Evolutionary conservation across 2,113 vertebrate genomes (phyloP).

Genomic region (Hoplias malabaricus): DNA sequence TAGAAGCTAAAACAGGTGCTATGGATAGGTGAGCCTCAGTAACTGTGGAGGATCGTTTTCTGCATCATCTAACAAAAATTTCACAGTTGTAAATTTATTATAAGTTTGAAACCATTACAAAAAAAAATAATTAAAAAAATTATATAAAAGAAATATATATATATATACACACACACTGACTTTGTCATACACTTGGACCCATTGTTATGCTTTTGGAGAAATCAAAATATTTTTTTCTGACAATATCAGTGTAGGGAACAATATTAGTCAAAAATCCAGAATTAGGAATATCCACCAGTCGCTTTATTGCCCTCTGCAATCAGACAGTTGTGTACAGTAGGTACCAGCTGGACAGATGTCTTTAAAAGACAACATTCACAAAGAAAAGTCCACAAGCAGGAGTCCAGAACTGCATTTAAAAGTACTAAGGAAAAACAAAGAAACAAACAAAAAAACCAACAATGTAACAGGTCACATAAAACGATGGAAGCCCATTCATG

Average conservation of each 20-base stretch:
- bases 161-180: too few species aligned
- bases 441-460: too few species aligned
- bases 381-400: neutral
- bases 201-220: neutral
- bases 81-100: neutral
- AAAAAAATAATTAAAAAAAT: too few species aligned
- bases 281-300: neutral
- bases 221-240: too few species aligned
- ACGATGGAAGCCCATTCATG: too few species aligned
- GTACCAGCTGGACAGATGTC: constrained; percentile 10
- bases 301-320: constrained; percentile 49
- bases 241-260: neutral
- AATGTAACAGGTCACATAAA: too few species aligned
- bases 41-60: neutral
- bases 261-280: neutral
- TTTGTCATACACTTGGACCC: neutral
- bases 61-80: neutral
- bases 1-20: neutral
- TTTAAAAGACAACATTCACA: constrained; percentile 12
- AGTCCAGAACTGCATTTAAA: constrained; percentile 4
- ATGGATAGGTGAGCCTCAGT: neutral
- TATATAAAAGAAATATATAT: too few species aligned
- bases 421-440: too few species aligned
- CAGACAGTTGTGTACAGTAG: constrained; percentile 28
- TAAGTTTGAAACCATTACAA: neutral